These are phyloP conservation scores for Syndactyla subalaris DNA, from an alignment of 2,797 vertebrate species.

Conservation along the genomic window DNA sequence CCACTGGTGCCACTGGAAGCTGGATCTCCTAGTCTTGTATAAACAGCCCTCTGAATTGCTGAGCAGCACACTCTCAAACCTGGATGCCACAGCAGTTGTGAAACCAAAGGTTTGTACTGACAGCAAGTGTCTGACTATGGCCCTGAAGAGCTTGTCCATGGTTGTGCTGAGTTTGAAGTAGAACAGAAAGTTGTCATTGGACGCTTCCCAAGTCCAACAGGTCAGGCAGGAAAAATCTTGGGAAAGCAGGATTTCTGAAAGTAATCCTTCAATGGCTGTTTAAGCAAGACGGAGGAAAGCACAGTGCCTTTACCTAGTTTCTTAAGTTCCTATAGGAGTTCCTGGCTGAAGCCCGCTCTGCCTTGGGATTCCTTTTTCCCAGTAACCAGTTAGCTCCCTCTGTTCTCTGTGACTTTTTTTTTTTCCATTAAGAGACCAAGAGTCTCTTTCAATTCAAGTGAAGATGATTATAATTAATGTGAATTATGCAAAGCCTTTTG, in stretches of 20 bases:
- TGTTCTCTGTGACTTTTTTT: neutral
- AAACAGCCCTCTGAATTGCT: neutral
- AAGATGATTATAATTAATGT: constrained; percentile 54
- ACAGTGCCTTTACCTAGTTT: neutral
- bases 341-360: neutral
- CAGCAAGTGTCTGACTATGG: neutral
- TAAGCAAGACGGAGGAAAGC: neutral
- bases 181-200: neutral
- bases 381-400: neutral
- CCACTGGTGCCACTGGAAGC: neutral
- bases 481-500: constrained; percentile 47
- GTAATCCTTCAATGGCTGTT: neutral
- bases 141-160: neutral
- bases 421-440: neutral
- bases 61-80: neutral
- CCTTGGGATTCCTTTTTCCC: neutral
- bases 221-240: neutral
- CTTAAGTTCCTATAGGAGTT: neutral
- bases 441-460: constrained; percentile 25
- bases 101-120: neutral
- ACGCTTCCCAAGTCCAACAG: neutral
- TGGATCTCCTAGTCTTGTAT: neutral
- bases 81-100: neutral
- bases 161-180: neutral
- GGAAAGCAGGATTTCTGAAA: neutral